Evolutionary conservation across 2,888 invertebrate species (phyloP).

Genomic region (Incurvaria masculella): DNA sequence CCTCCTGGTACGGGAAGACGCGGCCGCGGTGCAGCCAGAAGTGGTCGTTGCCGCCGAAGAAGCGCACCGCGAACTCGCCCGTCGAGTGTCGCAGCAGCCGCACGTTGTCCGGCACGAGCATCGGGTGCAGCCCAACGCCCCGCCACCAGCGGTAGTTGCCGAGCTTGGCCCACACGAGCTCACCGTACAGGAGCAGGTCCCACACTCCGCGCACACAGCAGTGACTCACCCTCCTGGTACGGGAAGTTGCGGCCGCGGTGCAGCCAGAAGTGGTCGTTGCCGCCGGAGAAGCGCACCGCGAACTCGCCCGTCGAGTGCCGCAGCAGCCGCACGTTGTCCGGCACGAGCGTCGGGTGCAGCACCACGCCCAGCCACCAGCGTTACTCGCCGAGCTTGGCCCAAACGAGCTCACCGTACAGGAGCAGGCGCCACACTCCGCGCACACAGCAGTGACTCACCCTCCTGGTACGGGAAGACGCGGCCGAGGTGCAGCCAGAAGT

Average conservation of each 20-base stretch:
- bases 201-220: constrained; percentile 92
- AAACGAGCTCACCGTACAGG: constrained; percentile 90
- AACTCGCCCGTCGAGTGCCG: constrained; percentile 81
- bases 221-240: constrained; percentile 77
- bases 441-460: constrained; percentile 75
- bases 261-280: constrained; percentile 89
- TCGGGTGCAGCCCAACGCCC: constrained; percentile 79
- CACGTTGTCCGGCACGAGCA: constrained; percentile 80
- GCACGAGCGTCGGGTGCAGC: constrained; percentile 82
- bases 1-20: constrained; percentile 88
- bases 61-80: constrained; percentile 90
- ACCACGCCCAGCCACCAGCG: constrained; percentile 93
- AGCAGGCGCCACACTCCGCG: constrained; percentile 87
- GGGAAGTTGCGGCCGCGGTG: constrained; percentile 79
- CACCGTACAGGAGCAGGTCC: constrained; percentile 86
- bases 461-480: constrained; percentile 88
- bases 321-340: constrained; percentile 69
- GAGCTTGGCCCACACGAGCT: constrained; percentile 94
- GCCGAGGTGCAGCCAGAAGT: constrained; percentile 82
- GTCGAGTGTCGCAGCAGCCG: constrained; percentile 64
- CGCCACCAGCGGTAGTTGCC: constrained; percentile 90
- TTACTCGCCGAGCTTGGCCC: constrained; percentile 85
- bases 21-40: constrained; percentile 82
- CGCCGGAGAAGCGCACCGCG: constrained; percentile 90
- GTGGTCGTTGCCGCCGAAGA: constrained; percentile 91